Base-by-base conservation (phyloP, 1,140 invertebrate species). In the Pseudoatta argentina region DNA sequence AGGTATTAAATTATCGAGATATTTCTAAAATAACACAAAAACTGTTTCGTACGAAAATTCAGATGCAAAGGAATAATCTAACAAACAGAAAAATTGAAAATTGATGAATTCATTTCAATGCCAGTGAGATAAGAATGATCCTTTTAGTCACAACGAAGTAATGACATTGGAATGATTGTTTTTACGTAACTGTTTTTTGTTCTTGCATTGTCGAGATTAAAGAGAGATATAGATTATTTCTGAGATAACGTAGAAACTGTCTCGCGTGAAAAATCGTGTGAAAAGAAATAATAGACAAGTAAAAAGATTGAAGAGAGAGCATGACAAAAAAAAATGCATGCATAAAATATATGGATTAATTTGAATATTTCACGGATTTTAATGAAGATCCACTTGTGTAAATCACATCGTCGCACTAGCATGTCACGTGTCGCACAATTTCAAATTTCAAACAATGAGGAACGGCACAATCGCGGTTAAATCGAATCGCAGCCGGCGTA, bases 391-490 rank as follows among this genome's bases (percentile, higher is more conserved):
- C 16, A 53, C 69, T 73, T 57, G 18, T 34, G 8, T 44, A 67
- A 67, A 67, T 34, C 18, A 34, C 27, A 12, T 6, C 30, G 21
- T n/a, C 24, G 5, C 44, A 51, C 44, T 24, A 24, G 1, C 21
- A 30, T 30, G 34, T 76, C 21, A 76, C 55, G 55, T 61, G 73
- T 76, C 55, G 44, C 44, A 69, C 39, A 76, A 44, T 61, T 76
- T 61, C 34, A 61, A 76, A 59, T n/a, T 57, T 59, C 18, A 12
- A 48, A 51, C 44, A 69, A 69, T 1, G 14, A 61, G 8, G 21
- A 24, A 61, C n/a, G 2, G 8, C 34, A 12, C 21, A n/a, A 18
- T 10, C n/a, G 14, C 30, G 53, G 39, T 24, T 12, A 16, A 76
- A 27, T 59, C n/a, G 30, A 59, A 75, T 48, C 34, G 18, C 30